Base-by-base conservation (phyloP, 2,888 invertebrate genomes). In the Hecatera dysodea region DNA sequence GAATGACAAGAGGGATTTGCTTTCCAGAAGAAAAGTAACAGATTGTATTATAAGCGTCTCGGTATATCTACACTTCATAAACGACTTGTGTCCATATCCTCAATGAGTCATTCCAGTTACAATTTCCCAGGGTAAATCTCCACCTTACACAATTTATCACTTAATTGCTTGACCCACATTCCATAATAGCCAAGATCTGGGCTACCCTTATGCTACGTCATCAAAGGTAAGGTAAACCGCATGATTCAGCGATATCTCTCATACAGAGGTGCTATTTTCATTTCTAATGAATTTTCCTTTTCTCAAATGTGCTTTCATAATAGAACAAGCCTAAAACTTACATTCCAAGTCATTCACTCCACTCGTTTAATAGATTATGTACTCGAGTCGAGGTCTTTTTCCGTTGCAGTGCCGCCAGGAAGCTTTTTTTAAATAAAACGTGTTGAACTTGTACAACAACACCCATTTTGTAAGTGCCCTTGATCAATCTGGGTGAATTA, bases 211-310 rank as follows among this genome's bases (percentile, higher is more conserved):
- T 50, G 81, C 63, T 17, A 48, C 63, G 66, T 81, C 65, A 62
- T 75, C 52, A 57, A 52, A 53, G 39, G 39, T 62, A 67, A 71
- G 82, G 55, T 22, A 70, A 60, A 66, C 57, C 27, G 15, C 17
- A 27, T 65, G 64, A 72, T 68, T 66, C 82, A 66, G 82, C 82
- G 52, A 68, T 65, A 71, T 77, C 29, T 61, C 7, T 6, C 52
- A 19, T 52, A 17, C 11, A 11, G 6, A 36, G 52, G 55, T 44
- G 9, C 48, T 60, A 70, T 60, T 62, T 75, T 66, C 63, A 65
- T 56, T 69, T 42, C 50, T 62, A 61, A 48, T 36, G 33, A 62
- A 50, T 61, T 64, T 77, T 57, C 64, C 53, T 71, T 59, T 55
- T 44, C 48, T 42, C 42, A n/a, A 24, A 62, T 48, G 22, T 24